Base-by-base conservation (phyloP, 2,797 vertebrate genomes). In the Anisognathus igniventris region DNA sequence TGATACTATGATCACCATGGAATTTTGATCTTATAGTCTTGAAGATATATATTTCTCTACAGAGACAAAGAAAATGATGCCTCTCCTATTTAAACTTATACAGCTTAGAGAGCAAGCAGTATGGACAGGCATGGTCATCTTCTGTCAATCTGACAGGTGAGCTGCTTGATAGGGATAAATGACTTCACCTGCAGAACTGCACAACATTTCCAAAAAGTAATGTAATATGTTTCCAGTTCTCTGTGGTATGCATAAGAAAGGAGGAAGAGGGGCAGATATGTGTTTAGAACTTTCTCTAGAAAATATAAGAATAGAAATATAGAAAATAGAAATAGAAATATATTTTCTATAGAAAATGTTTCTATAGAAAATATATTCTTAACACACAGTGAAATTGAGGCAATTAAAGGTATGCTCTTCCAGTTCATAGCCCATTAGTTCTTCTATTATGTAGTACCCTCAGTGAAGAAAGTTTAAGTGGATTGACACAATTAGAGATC, bases 201-300 rank as follows among this genome's bases (percentile, higher is more conserved):
- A 22, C 5, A 31, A 14, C 17, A 27, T 65, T 68, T 92, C 72
- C 53, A 70, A 64, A 54, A 24, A 60, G 11, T 24, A 51, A 30
- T 1, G 1, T 9, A 37, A 18, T 48, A 5, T 23, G 1, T 53
- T 88, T 67, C 27, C 10, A 53, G 5, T 68, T 91, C 24, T 66
- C 39, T 47, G 13, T n/a, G 12, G 1, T 42, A 28, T 18, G 4
- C 24, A 4, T 16, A 56, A 11, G 10, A 12, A 51, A 54, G 14
- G 25, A 64, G 6, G 16, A 30, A 57, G 12, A 64, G 14, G 1
- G 7, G 2, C 4, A 62, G 37, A 31, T 14, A 11, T 0, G 0
- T 27, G 2, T 74, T 73, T 42, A 71, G 35, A 39, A 54, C 45
- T 81, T 33, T 53, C 14, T 58, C 7, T 62, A 35, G 23, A 42